phyloP scores from a whole-genome alignment of 2,888 invertebrate genomes.

The Apantesis nais region DNA sequence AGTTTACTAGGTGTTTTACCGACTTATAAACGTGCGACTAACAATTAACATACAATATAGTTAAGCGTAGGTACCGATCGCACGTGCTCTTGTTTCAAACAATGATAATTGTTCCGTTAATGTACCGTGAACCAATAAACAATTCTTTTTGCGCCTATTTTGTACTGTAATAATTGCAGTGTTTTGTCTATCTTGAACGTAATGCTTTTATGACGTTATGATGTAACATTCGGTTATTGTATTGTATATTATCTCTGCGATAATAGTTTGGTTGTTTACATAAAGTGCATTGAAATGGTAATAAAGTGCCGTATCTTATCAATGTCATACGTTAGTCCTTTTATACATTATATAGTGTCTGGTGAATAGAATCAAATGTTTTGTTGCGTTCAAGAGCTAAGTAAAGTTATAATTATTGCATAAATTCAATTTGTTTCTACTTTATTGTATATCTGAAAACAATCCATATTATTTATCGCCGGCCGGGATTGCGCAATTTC shows the following conservation, averaged over 20 bases:
- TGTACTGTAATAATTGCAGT: slow-evolving; percentile 16
- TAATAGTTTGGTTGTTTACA: slow-evolving; percentile 14
- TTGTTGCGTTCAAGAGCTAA: not conserved
- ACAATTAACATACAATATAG: slow-evolving; percentile 77
- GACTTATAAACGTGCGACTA: slow-evolving; percentile 58
- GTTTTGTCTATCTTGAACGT: slow-evolving; percentile 1
- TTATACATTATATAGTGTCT: not conserved
- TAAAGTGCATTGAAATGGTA: slow-evolving; percentile 18
- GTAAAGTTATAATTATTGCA: not conserved
- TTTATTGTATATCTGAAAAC: slow-evolving; percentile 6
- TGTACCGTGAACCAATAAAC: slow-evolving; percentile 52
- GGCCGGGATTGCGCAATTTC: slow-evolving; percentile 48
- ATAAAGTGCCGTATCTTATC: slow-evolving; percentile 18
- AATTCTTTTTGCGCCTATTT: slow-evolving; percentile 49
- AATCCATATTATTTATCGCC: slow-evolving; percentile 32
- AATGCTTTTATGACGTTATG: slow-evolving; percentile 13
- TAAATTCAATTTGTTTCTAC: slow-evolving; percentile 12
- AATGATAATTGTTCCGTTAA: slow-evolving; percentile 74
- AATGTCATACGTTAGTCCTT: slow-evolving; percentile 5
- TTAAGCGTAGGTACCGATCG: slow-evolving; percentile 61
- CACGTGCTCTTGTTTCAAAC: slow-evolving; percentile 77
- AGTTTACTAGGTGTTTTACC: slow-evolving; percentile 10
- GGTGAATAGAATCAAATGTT: not conserved
- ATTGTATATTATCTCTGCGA: slow-evolving; percentile 11
- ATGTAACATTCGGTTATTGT: slow-evolving; percentile 8